A percentile compares a stretch with the other conserved stretches of the same genome.
Conservation (phyloP, 1,140 invertebrate genomes). For the Zaprionus gabonicus region DNA sequence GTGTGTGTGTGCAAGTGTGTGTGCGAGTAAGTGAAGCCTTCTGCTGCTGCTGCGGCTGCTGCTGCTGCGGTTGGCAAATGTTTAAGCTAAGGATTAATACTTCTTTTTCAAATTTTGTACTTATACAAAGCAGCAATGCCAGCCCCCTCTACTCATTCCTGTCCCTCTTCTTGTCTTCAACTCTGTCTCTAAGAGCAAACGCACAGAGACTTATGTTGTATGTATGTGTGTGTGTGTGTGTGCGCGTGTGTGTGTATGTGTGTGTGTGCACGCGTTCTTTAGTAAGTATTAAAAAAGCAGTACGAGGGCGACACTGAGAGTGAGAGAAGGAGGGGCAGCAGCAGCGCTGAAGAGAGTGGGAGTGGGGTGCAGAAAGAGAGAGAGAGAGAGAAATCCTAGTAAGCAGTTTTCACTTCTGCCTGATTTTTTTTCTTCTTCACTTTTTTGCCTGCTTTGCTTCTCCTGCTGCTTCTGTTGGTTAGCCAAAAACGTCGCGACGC, state of each 20-base stretch:
- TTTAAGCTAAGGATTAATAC: slow-evolving; percentile 83
- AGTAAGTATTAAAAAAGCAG: slow-evolving; percentile 56
- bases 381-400: slow-evolving; percentile 73
- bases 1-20: not conserved
- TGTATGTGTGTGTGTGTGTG: slow-evolving; percentile 29
- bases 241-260: slow-evolving; percentile 33
- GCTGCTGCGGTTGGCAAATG: slow-evolving; percentile 68
- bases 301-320: slow-evolving; percentile 2
- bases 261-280: slow-evolving; percentile 34
- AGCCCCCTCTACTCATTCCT: not conserved
- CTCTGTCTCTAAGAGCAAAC: slow-evolving; percentile 15
- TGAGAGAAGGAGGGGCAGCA: not conserved
- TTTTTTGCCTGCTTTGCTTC: slow-evolving; percentile 5
- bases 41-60: slow-evolving; percentile 30
- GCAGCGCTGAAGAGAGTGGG: not conserved
- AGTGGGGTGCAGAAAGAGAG: slow-evolving; percentile 16
- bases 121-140: slow-evolving; percentile 48
- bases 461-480: slow-evolving; percentile 23
- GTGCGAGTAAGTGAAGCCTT: slow-evolving; percentile 24
- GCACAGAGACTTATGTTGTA: slow-evolving; percentile 16
- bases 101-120: slow-evolving; percentile 78
- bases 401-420: slow-evolving; percentile 79
- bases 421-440: slow-evolving; percentile 46
- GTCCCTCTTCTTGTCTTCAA: not conserved
- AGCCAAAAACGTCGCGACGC: slow-evolving; percentile 26